Evolutionary conservation across 2,888 invertebrate species (phyloP), one percentile per base, ranked within the genome.

Genomic region (Torymus auratus): DNA sequence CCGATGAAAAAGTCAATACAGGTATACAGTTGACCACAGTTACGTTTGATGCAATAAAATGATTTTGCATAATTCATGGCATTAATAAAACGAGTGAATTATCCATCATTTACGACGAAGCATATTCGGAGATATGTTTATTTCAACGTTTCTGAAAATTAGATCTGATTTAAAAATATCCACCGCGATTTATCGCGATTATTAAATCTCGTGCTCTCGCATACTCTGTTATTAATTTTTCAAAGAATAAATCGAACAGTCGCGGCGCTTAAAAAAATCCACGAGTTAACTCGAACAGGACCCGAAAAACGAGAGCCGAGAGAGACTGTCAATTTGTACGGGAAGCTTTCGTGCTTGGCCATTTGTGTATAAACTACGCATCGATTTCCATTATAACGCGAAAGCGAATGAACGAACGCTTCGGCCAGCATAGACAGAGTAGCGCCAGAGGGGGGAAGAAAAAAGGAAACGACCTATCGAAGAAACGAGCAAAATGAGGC

Each of bases 381-480:
- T 80, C 76, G 72, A 76, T 77, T 77, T 81, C 65, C 53, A 81
- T 77, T 76, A 72, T 14, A 41, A 52, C 12, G 52, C 15, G 55
- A 72, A 55, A 77, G 56, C 52, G 67, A 13, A 20, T 20, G 41
- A 28, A 23, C 61, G 13, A 55, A n/a, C 53, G 65, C 14, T 41
- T 41, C 7, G 41, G 41, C 41, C 7, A 41, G 41, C 41, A 41
- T 41, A 41, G 41, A 10, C 7, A 64, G 17, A 20, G 20, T 28
- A 28, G 10, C n/a, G 41, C 41, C 7, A 41, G 41, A 50, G 15
- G 15, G 13, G 15, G 14, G 17, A 55, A 68, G 28, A 74, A 23
- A 28, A 20, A 69, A 50, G 56, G 58, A 55, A 69, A 23, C 41
- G 20, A 53, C 17, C 41, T 41, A 41, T 41, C 41, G 14, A 15